Evolutionary conservation across 1,140 invertebrate genomes (phyloP).

Genomic region (Trachymyrmex septentrionalis): DNA sequence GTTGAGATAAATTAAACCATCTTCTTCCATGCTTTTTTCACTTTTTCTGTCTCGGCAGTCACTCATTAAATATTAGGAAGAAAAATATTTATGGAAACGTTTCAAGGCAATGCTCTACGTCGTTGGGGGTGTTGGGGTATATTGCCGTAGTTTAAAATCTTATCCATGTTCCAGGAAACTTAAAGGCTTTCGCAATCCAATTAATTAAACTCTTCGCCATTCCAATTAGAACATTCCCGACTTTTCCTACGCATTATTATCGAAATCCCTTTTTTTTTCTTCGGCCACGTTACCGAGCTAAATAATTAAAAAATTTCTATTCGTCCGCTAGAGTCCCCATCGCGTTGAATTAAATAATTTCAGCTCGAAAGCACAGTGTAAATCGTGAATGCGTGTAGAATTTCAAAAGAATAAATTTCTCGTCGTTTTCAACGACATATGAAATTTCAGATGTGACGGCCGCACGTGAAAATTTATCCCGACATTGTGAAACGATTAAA

Average conservation of each 20-base stretch:
- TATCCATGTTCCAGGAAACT: slow-evolving; percentile 36
- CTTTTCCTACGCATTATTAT: slow-evolving; percentile 43
- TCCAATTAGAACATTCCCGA: slow-evolving; percentile 52
- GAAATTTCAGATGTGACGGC: not conserved
- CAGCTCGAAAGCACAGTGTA: not conserved
- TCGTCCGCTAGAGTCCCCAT: not conserved
- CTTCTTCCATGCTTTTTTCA: not conserved
- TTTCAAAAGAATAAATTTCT: slow-evolving; percentile 15
- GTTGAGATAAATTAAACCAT: slow-evolving; percentile 58
- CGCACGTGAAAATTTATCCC: not conserved
- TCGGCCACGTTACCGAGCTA: not conserved
- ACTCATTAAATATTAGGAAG: slow-evolving; percentile 56
- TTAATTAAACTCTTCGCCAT: slow-evolving; percentile 53
- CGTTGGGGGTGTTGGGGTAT: not conserved
- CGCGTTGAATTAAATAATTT: slow-evolving; percentile 40
- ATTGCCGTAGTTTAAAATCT: slow-evolving; percentile 54
- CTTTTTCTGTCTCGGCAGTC: slow-evolving; percentile 2
- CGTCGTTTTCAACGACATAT: not conserved
- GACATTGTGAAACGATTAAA: slow-evolving; percentile 22
- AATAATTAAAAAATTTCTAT: slow-evolving; percentile 52
- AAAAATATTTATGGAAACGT: slow-evolving; percentile 57
- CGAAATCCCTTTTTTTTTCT: slow-evolving; percentile 1
- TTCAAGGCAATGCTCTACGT: slow-evolving; percentile 16
- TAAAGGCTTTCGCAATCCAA: slow-evolving; percentile 54
- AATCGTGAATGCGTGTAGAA: slow-evolving; percentile 3